Evolutionary conservation across 2,113 vertebrate genomes (phyloP).

Genomic region (Cavia porcellus): DNA sequence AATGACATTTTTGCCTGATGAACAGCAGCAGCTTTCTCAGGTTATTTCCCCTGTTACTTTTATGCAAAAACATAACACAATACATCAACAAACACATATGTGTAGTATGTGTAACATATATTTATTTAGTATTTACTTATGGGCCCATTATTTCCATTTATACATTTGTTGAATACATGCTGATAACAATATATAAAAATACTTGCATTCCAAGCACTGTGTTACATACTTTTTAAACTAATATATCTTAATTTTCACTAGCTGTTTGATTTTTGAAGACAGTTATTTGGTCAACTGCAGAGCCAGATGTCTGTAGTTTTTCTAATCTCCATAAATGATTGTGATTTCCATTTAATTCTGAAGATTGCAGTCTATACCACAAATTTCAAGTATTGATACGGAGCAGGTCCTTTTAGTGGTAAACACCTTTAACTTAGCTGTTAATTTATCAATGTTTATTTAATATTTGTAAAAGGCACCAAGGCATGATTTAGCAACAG

Average conservation of each 20-base stretch:
- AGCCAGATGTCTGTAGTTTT: not conserved
- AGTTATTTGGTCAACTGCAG: not conserved
- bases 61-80: not conserved
- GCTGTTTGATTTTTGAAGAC: not conserved
- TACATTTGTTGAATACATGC: not conserved
- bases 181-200: not conserved
- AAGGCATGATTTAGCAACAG: not conserved
- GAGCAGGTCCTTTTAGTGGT: not conserved
- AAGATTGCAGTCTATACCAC: not conserved
- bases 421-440: not conserved
- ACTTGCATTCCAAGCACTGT: not conserved
- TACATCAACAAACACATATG: not conserved
- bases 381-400: not conserved
- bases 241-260: not conserved
- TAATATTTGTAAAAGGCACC: not conserved
- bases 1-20: not conserved
- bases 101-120: not conserved
- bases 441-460: not conserved
- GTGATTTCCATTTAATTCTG: not conserved
- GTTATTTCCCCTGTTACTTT: not conserved
- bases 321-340: not conserved
- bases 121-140: not conserved
- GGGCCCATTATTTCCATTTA: not conserved
- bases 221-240: not conserved
- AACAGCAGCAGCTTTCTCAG: not conserved